Evolutionary conservation across 2,888 invertebrate genomes (phyloP).

Genomic region (Pyralis farinalis): DNA sequence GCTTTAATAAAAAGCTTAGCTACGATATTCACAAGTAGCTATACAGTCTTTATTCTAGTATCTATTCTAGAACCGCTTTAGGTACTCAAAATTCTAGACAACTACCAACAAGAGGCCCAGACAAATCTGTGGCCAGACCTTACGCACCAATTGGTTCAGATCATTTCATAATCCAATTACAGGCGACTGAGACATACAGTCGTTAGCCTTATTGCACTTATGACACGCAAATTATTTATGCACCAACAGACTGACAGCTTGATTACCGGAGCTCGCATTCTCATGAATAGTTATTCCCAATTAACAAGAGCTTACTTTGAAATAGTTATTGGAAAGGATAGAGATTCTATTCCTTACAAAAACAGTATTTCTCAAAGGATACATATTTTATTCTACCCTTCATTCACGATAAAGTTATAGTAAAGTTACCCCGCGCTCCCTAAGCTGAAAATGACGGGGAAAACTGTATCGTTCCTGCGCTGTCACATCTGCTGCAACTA

Average conservation of each 20-base stretch:
- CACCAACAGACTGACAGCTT: slow-evolving; percentile 20
- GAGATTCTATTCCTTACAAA: not conserved
- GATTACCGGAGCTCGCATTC: slow-evolving; percentile 16
- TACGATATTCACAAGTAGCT: too few species aligned
- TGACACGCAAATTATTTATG: slow-evolving; percentile 22
- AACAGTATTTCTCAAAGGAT: too few species aligned
- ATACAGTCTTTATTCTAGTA: too few species aligned
- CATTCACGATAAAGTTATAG: too few species aligned
- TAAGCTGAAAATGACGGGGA: too few species aligned
- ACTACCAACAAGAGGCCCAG: not conserved
- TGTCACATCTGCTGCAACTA: too few species aligned
- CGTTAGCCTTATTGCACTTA: slow-evolving; percentile 14
- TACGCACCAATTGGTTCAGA: slow-evolving; percentile 50
- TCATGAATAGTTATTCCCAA: slow-evolving; percentile 13
- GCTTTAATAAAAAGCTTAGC: too few species aligned
- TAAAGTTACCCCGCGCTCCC: too few species aligned
- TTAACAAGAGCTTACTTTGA: slow-evolving; percentile 12
- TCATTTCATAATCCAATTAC: slow-evolving; percentile 64
- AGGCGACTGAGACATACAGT: slow-evolving; percentile 13
- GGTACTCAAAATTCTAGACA: not conserved
- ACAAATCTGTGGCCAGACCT: slow-evolving; percentile 36
- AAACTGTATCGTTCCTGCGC: too few species aligned
- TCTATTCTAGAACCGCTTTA: too few species aligned
- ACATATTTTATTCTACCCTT: too few species aligned
- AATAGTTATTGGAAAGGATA: slow-evolving; percentile 6